Evolutionary conservation across 2,113 vertebrate species (phyloP), one percentile per base, ranked within the genome.

Genomic region (Chloebia gouldiae): DNA sequence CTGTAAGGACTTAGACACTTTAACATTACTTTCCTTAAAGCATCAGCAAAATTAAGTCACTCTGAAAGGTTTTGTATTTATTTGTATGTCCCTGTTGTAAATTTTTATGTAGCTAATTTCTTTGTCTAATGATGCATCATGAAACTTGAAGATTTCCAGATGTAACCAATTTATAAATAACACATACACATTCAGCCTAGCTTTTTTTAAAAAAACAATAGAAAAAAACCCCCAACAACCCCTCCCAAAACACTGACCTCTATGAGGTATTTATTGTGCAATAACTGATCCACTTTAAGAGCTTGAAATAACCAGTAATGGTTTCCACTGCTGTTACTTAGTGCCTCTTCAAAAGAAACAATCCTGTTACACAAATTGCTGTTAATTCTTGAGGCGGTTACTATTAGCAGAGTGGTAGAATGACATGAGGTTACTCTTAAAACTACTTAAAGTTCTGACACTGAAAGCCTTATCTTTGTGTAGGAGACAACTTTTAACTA

Each of bases 231-330:
- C 18, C 50, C 53, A 78, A 33, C 33, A 39, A 54, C 31, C 25
- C 15, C 22, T 57, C 31, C 47, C 65, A 81, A 97, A 97, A 97
- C 97, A 98, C 97, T 98, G 98, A 98, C 98, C 98, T 98, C 98
- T 97, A 42, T 99, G 98, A 98, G 98, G 98, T 98, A 97, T 97
- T 98, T 98, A 98, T 97, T 98, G 98, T 98, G 98, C 98, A 99
- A 98, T 99, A 98, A 97, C 97, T 97, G 95, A 98, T 98, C 97
- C 91, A 98, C 97, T 97, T 96, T 97, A 97, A 97, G 98, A 98
- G 98, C 98, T 98, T 98, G 98, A 98, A 98, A 97, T 96, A 97
- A 98, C 96, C 96, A 86, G 85, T 98, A 98, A 96, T 98, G 97
- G 94, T 98, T 96, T 97, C 95, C 97, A 97, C 97, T 98, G 95